phyloP scores from a whole-genome alignment of 2,113 vertebrate species.

The Microcebus ravelobensis region DNA sequence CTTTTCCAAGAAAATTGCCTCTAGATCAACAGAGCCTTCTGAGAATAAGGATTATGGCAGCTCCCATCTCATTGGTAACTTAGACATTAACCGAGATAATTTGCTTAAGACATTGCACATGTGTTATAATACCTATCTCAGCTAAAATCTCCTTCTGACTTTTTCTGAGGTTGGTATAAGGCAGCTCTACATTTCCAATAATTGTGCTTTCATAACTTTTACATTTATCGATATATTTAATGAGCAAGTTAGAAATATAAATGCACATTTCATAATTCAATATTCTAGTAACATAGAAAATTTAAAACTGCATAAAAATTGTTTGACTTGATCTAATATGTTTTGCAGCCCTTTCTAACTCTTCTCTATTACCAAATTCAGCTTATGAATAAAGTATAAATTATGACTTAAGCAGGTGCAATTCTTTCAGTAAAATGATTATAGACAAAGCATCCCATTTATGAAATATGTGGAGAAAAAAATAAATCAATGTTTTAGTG shows the following conservation, averaged over 20 bases:
- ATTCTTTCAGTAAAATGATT: neutral
- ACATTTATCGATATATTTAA: neutral
- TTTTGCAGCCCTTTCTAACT: neutral
- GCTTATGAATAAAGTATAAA: neutral
- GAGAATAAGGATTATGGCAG: neutral
- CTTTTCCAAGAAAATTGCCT: neutral
- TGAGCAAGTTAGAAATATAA: neutral
- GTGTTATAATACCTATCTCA: neutral
- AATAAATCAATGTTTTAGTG: neutral
- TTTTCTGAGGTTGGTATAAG: neutral
- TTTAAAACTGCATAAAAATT: neutral
- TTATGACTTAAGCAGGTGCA: neutral
- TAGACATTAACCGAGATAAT: neutral
- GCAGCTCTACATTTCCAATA: neutral
- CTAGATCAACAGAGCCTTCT: neutral
- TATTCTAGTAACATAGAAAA: neutral
- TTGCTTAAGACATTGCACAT: neutral
- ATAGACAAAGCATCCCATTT: neutral
- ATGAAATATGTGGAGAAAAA: neutral
- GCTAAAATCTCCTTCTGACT: neutral
- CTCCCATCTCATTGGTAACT: neutral
- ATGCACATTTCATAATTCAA: neutral
- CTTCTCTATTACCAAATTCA: neutral
- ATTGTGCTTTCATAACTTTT: neutral
- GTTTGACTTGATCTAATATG: neutral